Conservation (phyloP, 2,797 vertebrate species). For the Dallia pectoralis region DNA sequence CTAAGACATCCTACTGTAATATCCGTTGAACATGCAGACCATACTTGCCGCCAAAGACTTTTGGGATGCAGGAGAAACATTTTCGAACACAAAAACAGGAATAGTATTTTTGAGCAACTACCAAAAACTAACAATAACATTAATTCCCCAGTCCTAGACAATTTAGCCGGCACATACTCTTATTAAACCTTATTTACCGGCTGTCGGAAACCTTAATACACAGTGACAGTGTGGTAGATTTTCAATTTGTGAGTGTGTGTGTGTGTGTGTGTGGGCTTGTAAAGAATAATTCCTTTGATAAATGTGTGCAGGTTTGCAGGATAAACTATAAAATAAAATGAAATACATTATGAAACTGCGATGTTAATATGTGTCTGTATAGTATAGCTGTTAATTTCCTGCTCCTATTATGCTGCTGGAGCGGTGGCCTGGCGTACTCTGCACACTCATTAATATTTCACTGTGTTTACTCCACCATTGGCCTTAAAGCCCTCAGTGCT, state of each 20-base stretch:
- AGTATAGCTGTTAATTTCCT: conserved; percentile 19
- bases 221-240: conserved; percentile 4
- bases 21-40: no score
- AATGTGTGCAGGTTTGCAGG: neutral
- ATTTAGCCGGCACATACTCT: neutral
- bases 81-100: no score
- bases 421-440: conserved; percentile 13
- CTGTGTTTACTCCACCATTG: conserved; percentile 37
- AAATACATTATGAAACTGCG: neutral
- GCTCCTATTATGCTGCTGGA: conserved; percentile 16
- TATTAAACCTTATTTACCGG: no score
- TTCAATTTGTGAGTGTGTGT: neutral
- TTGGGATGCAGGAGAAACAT: no score
- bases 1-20: no score
- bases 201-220: no score
- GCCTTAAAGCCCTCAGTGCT: conserved; percentile 28
- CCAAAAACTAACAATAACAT: no score
- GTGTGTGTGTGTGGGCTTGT: neutral
- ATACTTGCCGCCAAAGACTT: no score
- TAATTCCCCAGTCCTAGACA: neutral
- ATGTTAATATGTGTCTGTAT: conserved; percentile 11
- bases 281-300: no score
- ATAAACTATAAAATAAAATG: no score
- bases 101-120: no score
- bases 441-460: conserved; percentile 47